These are phyloP conservation scores for Aphodius sticticus DNA, from an alignment of 2,888 invertebrate species.

Conservation along the genomic window DNA sequence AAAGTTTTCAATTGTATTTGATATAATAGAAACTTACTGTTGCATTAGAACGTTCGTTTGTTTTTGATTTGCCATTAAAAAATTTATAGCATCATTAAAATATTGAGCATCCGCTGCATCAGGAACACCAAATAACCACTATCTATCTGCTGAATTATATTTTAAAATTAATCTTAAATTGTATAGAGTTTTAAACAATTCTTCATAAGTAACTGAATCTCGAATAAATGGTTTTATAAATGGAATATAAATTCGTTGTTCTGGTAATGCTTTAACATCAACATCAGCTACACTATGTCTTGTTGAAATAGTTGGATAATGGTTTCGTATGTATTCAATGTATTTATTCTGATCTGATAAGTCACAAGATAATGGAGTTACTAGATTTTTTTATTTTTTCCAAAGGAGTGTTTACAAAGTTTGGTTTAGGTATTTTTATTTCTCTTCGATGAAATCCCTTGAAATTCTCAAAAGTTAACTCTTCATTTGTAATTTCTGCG, in stretches of 20 bases:
- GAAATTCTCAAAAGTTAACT: too few species aligned
- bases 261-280: too few species aligned
- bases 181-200: constrained; percentile 24
- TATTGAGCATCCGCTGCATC: constrained; percentile 26
- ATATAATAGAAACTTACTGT: constrained; percentile 24
- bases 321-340: too few species aligned
- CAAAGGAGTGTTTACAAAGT: constrained; percentile 15
- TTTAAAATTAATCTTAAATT: constrained; percentile 27
- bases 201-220: not conserved
- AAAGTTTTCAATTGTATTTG: constrained; percentile 24
- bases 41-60: constrained; percentile 21
- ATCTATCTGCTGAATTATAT: constrained; percentile 4
- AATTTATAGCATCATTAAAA: constrained; percentile 25
- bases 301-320: too few species aligned
- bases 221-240: too few species aligned
- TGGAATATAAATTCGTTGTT: too few species aligned
- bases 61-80: constrained; percentile 7
- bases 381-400: constrained; percentile 38
- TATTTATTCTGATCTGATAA: constrained; percentile 11
- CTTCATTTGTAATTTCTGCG: too few species aligned
- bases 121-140: constrained; percentile 32
- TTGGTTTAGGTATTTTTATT: constrained; percentile 13
- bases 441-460: not conserved
- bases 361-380: constrained; percentile 17
- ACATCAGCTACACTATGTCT: too few species aligned